Base-by-base conservation (phyloP, 2,888 invertebrate species). In the Periphyllus acericola region DNA sequence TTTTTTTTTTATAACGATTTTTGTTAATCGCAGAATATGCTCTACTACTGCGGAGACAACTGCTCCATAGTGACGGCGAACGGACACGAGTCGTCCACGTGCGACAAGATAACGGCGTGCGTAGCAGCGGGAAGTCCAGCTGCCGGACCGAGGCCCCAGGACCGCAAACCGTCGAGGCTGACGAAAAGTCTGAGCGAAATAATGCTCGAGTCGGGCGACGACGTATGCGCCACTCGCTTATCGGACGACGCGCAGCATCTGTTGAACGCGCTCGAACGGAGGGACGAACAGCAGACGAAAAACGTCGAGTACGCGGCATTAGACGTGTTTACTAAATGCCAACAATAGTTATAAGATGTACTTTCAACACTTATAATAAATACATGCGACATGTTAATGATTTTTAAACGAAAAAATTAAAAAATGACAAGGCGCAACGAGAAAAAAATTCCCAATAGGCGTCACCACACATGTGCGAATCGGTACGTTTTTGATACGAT, bases 1-100 rank as follows among this genome's bases (percentile, higher is more conserved):
- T 36, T 5, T 11, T 17, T 9, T 9, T 52, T 52, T 52, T 52
- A 17, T 6, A 3, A 6, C 25, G 25, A 25, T 25, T 60, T 3
- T 60, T 25, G 2, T 60, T 4, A 5, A 6, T 6, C 60, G 19
- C 19, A 87, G 86, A 60, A 80, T 0, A 80, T 87, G 86, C 40
- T 87, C 0, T 40, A 60, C 25, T 80, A 87, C 32, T 87, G 86
- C 74, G 86, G 86, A 0, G 40, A 87, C 60, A 32, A 25, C 3
- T 87, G 86, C 21, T 80, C 17, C 60, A 40, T 87, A 11, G 40
- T 74, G 32, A 2, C 21, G 40, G 74, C 17, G 4, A 60, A 74
- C 14, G 80, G 32, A 19, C 68, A 6, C 60, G 60, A 3, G 60
- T 60, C 60, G 25, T 52, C 60, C 25, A 5, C 68, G 1, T 29